Base-by-base conservation (phyloP, 2,797 vertebrate genomes). In the Sciurus vulgaris region DNA sequence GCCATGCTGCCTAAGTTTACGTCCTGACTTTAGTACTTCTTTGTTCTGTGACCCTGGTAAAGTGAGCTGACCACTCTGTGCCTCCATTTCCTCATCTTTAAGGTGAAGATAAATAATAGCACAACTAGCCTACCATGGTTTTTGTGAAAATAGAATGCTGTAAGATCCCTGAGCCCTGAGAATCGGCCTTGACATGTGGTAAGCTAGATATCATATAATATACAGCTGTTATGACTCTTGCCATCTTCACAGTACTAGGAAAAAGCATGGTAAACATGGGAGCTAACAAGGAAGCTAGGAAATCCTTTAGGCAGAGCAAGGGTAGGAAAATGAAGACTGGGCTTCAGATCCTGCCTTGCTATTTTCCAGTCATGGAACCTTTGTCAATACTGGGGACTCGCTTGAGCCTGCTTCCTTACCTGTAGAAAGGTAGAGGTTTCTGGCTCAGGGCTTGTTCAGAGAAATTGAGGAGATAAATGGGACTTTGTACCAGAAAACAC, bases 51-150 rank as follows among this genome's bases (percentile, higher is more conserved):
- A 78, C 63, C 56, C n/a, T 28, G 33, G 30, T 15, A 86, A 82
- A 77, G 69, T 44, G 47, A 92, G n/a, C 28, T 65, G 4, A 41
- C 5, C 5, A 24, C 33, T 63, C 30, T 77, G 35, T 90, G 70
- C 14, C 65, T 90, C 85, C 26, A 24, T 83, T 78, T 86, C 12
- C n/a, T 63, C 65, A 72, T 56, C 28, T 94, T 92, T 92, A 72
- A 47, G 79, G 49, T 76, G 44, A 91, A 93, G 7, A 38, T 38
- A 88, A 76, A 18, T 81, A 81, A 77, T 35, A 81, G 15, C 30
- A 69, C 51, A 92, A 67, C 54, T 61, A 77, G 8, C 26, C 69
- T 93, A 65, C 15, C 69, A 41, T 7, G 26, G 28, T 54, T 87
- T n/a, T n/a, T 51, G 59, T 94, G 24, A 56, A 82, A 76, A 67